Conservation (phyloP, 2,797 vertebrate species). For the Hippocampus kuda region DNA sequence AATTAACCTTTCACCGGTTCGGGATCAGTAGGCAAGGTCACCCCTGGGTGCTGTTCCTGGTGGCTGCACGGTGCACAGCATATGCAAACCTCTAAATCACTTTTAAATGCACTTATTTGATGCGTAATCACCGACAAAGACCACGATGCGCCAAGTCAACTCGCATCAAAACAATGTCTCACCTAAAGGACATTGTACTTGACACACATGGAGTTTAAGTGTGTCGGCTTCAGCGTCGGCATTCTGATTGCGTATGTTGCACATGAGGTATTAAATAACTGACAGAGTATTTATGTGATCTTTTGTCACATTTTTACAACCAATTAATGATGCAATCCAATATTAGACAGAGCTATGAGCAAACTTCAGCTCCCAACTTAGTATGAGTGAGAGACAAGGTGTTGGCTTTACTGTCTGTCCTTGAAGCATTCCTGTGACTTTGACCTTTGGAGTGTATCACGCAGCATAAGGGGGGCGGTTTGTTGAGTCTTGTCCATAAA, state of each 20-base stretch:
- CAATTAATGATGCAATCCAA: not conserved
- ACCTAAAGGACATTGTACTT: not conserved
- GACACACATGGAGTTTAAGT: not conserved
- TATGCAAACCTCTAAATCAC: slow-evolving; percentile 41
- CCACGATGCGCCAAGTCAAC: not conserved
- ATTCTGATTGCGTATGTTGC: not conserved
- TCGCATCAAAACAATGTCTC: not conserved
- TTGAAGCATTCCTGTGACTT: slow-evolving; percentile 74
- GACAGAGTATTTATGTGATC: not conserved
- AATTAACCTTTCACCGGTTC: slow-evolving; percentile 70
- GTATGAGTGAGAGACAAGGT: slow-evolving; percentile 50
- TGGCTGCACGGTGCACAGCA: slow-evolving; percentile 50
- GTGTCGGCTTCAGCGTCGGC: not conserved
- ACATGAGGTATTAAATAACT: not conserved
- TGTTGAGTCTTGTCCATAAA: slow-evolving; percentile 46
- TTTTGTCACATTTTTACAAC: not conserved
- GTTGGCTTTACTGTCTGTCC: slow-evolving; percentile 65
- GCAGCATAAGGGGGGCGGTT: slow-evolving; percentile 60
- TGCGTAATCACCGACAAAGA: not conserved
- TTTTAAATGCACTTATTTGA: slow-evolving; percentile 24
- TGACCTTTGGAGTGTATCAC: slow-evolving; percentile 77
- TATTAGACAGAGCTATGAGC: slow-evolving; percentile 44
- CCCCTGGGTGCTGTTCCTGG: slow-evolving; percentile 59
- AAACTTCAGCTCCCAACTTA: slow-evolving; percentile 47
- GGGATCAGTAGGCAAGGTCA: slow-evolving; percentile 71